These are phyloP conservation scores for Sarotherodon lohbergeri DNA, from an alignment of 2,113 vertebrate species.

Conservation along the genomic window DNA sequence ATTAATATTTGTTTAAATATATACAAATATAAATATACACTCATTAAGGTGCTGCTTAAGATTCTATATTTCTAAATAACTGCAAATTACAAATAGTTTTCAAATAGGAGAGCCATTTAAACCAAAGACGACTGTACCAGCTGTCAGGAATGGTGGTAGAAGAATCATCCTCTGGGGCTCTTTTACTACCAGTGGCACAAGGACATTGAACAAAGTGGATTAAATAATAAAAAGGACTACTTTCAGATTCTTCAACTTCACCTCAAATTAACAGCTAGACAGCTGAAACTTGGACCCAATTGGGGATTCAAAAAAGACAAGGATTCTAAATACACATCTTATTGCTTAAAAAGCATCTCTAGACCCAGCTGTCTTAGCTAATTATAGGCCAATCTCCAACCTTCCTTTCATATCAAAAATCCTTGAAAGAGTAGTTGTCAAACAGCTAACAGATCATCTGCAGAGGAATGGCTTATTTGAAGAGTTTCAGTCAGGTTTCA, in stretches of 20 bases:
- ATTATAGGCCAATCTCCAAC: not conserved
- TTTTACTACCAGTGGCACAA: not conserved
- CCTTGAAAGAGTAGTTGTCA: not conserved
- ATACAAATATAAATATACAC: not conserved
- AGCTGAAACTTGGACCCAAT: no score
- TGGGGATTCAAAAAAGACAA: no score
- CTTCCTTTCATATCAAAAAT: not conserved
- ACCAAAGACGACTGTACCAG: not conserved
- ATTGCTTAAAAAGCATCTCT: not conserved
- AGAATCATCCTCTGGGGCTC: not conserved
- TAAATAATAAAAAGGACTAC: not conserved
- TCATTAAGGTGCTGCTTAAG: not conserved
- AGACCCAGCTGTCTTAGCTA: not conserved
- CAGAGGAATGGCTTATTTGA: no score
- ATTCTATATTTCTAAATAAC: not conserved
- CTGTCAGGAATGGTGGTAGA: not conserved
- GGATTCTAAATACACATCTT: not conserved
- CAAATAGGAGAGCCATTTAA: not conserved
- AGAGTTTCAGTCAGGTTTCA: no score
- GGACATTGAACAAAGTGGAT: not conserved
- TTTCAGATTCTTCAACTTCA: not conserved
- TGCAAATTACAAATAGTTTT: not conserved
- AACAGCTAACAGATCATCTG: not conserved
- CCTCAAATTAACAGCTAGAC: not conserved
- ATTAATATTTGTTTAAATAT: not conserved